These are phyloP conservation scores for Leucozona laternaria DNA, from an alignment of 2,888 invertebrate genomes.

Conservation along the genomic window DNA sequence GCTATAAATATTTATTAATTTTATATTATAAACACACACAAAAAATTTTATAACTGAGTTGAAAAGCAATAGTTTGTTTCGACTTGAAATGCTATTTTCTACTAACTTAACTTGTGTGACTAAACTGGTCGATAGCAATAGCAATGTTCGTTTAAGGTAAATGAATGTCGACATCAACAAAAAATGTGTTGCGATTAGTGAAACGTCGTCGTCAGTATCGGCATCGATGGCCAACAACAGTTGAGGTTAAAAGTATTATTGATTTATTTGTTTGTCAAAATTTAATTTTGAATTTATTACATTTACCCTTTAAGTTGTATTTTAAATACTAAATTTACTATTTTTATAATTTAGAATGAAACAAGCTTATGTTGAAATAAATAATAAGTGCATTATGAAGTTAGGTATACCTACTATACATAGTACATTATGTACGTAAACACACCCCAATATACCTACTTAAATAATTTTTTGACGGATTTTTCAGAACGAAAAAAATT, in stretches of 20 bases:
- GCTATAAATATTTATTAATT: not conserved
- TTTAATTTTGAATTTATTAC: too few relatives aligned
- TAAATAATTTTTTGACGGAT: too few relatives aligned
- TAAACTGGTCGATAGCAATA: slow-evolving; percentile 48
- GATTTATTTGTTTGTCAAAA: too few relatives aligned
- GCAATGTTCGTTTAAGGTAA: slow-evolving; percentile 43
- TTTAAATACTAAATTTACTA: too few relatives aligned
- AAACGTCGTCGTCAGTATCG: not conserved
- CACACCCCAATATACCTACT: too few relatives aligned
- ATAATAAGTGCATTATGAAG: too few relatives aligned
- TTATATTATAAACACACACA: slow-evolving; percentile 1
- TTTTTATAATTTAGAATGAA: too few relatives aligned
- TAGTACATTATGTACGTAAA: too few relatives aligned
- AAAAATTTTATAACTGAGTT: not conserved
- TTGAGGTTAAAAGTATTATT: slow-evolving; percentile 12
- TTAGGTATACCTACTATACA: too few relatives aligned
- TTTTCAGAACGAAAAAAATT: too few relatives aligned
- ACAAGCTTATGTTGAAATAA: too few relatives aligned
- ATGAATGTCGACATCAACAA: slow-evolving; percentile 52
- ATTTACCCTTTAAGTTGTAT: too few relatives aligned
- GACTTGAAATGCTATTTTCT: slow-evolving; percentile 1
- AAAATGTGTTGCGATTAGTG: not conserved
- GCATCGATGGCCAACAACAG: slow-evolving; percentile 53
- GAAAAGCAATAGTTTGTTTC: not conserved
- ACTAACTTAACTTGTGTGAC: slow-evolving; percentile 16